Evolutionary conservation across 2,113 vertebrate genomes (phyloP).

Genomic region (Austrofundulus limnaeus): DNA sequence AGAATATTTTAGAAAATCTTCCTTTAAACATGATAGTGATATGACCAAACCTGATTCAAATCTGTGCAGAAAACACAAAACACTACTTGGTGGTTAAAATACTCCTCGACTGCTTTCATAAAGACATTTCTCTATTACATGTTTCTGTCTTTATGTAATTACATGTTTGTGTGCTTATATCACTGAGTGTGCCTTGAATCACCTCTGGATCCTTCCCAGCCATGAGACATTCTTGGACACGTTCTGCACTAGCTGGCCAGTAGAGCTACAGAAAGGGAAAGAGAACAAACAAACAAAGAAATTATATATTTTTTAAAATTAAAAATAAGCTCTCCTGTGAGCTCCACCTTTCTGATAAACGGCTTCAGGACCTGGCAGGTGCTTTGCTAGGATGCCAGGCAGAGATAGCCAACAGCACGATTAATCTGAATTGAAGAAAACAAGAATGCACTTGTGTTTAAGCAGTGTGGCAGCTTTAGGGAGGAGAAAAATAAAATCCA

Average conservation of each 20-base stretch:
- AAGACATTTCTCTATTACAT: neutral
- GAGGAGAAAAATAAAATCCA: conserved; percentile 31
- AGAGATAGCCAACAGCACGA: conserved; percentile 22
- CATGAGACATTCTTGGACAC: conserved; percentile 82
- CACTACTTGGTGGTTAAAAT: neutral
- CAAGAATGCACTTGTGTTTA: conserved; percentile 2
- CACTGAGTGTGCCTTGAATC: conserved; percentile 31
- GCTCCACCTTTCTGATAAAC: conserved; percentile 22
- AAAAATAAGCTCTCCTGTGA: conserved; percentile 1
- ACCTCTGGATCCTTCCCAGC: conserved; percentile 83
- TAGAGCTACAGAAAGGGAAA: conserved; percentile 64
- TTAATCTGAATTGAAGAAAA: conserved; percentile 30
- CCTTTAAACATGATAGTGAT: neutral
- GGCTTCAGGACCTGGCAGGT: conserved; percentile 33
- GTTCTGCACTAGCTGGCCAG: conserved; percentile 81
- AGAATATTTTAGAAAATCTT: conserved; percentile 1
- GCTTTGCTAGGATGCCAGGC: conserved; percentile 21
- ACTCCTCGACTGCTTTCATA: neutral
- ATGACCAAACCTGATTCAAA: conserved; percentile 11
- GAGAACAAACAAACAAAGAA: conserved; percentile 8
- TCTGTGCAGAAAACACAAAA: conserved; percentile 1
- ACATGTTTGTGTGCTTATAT: conserved; percentile 18
- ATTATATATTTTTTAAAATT: neutral
- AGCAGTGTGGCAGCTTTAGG: conserved; percentile 22
- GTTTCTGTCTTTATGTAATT: conserved; percentile 20